phyloP scores from a whole-genome alignment of 1,140 invertebrate species.

The Anoplophora glabripennis region DNA sequence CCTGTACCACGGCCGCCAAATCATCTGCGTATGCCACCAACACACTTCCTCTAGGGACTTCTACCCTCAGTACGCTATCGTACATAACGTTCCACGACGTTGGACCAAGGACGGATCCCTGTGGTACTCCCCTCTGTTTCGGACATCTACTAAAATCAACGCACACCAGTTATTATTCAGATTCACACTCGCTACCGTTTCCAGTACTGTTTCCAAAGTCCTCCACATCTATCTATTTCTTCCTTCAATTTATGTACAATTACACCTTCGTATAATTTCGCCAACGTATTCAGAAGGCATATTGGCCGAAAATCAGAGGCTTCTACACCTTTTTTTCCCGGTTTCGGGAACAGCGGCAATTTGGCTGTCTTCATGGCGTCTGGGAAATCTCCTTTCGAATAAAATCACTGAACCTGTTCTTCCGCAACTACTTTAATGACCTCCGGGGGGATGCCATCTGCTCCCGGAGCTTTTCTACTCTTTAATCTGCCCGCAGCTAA shows the following conservation, averaged over 20 bases:
- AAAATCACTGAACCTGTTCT: slow-evolving; percentile 28
- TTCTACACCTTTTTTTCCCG: slow-evolving; percentile 26
- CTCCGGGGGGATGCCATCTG: slow-evolving; percentile 38
- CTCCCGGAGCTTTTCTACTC: slow-evolving; percentile 41
- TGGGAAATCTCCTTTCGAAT: slow-evolving; percentile 44
- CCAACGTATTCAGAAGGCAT: slow-evolving; percentile 46
- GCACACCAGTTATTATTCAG: slow-evolving; percentile 36
- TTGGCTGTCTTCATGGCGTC: slow-evolving; percentile 45
- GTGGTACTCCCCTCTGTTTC: slow-evolving; percentile 51
- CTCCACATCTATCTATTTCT: slow-evolving; percentile 18
- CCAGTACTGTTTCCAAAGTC: slow-evolving; percentile 25
- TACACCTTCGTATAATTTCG: slow-evolving; percentile 46
- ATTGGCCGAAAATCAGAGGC: slow-evolving; percentile 47
- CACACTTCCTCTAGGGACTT: slow-evolving; percentile 11
- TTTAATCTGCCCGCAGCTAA: slow-evolving; percentile 26
- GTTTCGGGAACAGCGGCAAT: slow-evolving; percentile 42
- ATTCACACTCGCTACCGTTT: slow-evolving; percentile 17
- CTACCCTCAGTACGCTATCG: slow-evolving; percentile 40
- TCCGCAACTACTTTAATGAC: slow-evolving; percentile 22
- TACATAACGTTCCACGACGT: slow-evolving; percentile 48
- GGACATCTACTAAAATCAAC: slow-evolving; percentile 48
- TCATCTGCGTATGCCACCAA: slow-evolving; percentile 41
- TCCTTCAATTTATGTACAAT: slow-evolving; percentile 23
- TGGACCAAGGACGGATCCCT: slow-evolving; percentile 50
- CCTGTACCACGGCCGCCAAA: slow-evolving; percentile 23